Conservation (phyloP, 53 echinoderm and acorn worm species). For the Zoroaster sp. region DNA sequence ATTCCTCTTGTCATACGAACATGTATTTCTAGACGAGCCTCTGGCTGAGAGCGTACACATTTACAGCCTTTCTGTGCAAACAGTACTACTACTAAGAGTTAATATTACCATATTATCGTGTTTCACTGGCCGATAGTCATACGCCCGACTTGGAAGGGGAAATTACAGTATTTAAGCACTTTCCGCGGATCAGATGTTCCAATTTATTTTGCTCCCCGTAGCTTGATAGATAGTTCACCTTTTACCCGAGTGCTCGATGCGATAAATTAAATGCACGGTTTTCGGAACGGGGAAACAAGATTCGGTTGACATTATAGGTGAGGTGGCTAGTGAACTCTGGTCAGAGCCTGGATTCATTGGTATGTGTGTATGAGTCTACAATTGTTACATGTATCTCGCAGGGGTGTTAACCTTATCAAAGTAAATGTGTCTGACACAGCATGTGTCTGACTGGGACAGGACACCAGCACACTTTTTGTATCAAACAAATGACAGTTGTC, state of each 20-base stretch:
- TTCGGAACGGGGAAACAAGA: not conserved
- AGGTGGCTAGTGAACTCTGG: not conserved
- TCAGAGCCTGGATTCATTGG: not conserved
- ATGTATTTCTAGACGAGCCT: constrained; percentile 24
- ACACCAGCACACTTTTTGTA: constrained; percentile 13
- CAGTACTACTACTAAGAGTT: not conserved
- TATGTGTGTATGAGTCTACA: not conserved
- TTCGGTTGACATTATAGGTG: constrained; percentile 13
- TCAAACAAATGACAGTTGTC: constrained; percentile 32
- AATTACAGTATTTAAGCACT: constrained; percentile 50
- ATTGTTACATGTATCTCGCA: constrained; percentile 23
- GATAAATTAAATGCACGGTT: constrained; percentile 11
- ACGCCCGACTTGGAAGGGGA: not conserved
- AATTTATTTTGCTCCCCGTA: constrained; percentile 56
- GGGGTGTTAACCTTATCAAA: constrained; percentile 53
- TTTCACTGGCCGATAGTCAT: constrained; percentile 44
- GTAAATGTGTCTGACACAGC: constrained; percentile 57
- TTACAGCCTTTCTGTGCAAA: not conserved
- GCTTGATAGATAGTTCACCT: constrained; percentile 38
- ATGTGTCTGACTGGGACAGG: not conserved
- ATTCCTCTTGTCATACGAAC: not conserved
- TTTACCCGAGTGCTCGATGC: not conserved
- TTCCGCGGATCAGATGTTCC: constrained; percentile 42
- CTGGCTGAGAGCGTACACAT: not conserved
- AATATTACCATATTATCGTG: constrained; percentile 34